Conservation (phyloP, 2,888 invertebrate genomes). For the Callinectes sapidus region DNA sequence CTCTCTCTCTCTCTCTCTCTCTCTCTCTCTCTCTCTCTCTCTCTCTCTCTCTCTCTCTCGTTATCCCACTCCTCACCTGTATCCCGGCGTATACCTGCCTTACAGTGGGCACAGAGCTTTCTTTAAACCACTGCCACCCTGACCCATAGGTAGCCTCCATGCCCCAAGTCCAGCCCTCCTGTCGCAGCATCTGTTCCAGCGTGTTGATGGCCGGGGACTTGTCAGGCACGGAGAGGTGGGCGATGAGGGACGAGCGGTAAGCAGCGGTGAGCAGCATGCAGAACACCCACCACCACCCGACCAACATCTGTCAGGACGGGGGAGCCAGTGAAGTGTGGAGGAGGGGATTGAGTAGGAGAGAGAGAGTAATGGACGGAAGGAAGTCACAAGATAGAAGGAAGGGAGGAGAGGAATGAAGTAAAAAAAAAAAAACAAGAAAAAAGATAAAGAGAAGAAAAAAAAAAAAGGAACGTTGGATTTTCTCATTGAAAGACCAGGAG, state of each 20-base stretch:
- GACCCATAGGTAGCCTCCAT: constrained; percentile 60
- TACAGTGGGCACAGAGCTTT: constrained; percentile 56
- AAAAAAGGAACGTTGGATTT: too few relatives aligned
- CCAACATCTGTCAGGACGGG: constrained; percentile 56
- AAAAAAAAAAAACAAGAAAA: too few relatives aligned
- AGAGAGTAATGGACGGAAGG: neutral
- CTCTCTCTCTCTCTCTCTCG: neutral
- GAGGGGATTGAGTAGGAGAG: neutral
- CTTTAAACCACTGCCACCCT: constrained; percentile 66
- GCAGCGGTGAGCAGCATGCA: constrained; percentile 65
- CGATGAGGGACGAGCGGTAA: constrained; percentile 71
- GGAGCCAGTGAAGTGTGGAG: neutral
- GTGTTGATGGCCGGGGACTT: constrained; percentile 73
- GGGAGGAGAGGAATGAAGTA: too few relatives aligned
- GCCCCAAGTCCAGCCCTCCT: constrained; percentile 63
- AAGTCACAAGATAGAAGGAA: neutral
- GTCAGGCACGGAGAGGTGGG: constrained; percentile 73
- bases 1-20: neutral
- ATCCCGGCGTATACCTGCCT: constrained; percentile 35
- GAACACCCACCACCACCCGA: constrained; percentile 71
- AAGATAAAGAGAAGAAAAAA: neutral
- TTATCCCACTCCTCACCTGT: constrained; percentile 13
- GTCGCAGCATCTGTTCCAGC: constrained; percentile 67
- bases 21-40: neutral
- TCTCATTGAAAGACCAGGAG: neutral